Conservation (phyloP, 2,797 vertebrate genomes). For the Natrix natrix region DNA sequence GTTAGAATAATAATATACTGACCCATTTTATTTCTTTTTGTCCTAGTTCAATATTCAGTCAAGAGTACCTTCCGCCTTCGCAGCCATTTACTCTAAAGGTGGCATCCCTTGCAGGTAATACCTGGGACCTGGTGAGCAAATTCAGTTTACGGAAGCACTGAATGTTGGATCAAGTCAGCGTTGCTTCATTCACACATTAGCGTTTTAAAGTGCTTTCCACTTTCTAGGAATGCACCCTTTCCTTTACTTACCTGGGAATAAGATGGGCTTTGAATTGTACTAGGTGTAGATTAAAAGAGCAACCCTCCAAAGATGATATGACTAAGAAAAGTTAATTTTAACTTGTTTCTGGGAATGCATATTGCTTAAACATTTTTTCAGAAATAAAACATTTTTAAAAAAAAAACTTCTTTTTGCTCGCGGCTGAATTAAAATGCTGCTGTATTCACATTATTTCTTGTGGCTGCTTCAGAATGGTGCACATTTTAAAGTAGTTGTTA, state of each 20-base stretch:
- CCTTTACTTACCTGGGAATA: neutral
- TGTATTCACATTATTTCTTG: neutral
- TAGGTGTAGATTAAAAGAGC: neutral
- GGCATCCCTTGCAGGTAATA: conserved; percentile 79
- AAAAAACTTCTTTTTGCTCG: neutral
- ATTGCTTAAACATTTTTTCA: neutral
- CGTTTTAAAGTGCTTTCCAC: neutral
- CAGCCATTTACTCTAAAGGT: conserved; percentile 76
- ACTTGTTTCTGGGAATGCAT: neutral
- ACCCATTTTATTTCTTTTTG: neutral
- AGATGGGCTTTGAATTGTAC: neutral
- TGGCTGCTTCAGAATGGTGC: neutral
- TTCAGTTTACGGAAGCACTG: conserved; percentile 6
- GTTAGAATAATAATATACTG: neutral
- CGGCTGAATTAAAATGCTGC: neutral
- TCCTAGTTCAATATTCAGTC: conserved; percentile 71
- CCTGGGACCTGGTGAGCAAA: neutral
- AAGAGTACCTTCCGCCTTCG: conserved; percentile 70
- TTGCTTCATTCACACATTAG: neutral
- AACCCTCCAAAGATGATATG: neutral
- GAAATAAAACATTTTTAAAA: neutral
- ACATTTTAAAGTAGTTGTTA: neutral
- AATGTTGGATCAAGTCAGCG: neutral
- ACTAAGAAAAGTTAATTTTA: neutral
- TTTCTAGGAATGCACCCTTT: neutral